These are phyloP conservation scores for Aphis craccivora DNA, from an alignment of 1,140 invertebrate genomes.

Conservation along the genomic window DNA sequence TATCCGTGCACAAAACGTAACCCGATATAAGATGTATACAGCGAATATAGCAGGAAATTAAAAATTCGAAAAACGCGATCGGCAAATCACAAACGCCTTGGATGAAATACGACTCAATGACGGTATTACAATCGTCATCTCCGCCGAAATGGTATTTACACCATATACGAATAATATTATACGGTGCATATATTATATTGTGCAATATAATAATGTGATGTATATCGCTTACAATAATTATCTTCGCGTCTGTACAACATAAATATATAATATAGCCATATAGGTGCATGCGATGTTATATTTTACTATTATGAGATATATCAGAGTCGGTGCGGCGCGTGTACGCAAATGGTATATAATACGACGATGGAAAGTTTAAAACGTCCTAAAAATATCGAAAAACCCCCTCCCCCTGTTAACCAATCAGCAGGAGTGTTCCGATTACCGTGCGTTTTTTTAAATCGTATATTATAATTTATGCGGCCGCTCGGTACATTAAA, in stretches of 20 bases:
- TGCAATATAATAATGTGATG: neutral
- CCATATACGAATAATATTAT: neutral
- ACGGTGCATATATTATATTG: neutral
- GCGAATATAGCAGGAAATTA: neutral
- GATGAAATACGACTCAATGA: neutral
- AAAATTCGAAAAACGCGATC: neutral
- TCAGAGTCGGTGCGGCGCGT: neutral
- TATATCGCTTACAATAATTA: neutral
- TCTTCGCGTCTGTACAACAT: neutral
- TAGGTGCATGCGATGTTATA: too few relatives aligned
- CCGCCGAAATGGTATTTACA: too few relatives aligned
- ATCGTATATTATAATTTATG: neutral
- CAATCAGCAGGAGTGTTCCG: neutral
- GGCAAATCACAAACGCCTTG: neutral
- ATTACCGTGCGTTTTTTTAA: neutral
- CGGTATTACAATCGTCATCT: neutral
- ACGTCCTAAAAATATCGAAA: neutral
- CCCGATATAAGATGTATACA: neutral
- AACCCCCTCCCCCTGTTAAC: neutral
- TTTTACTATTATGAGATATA: too few relatives aligned
- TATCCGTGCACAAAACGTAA: neutral
- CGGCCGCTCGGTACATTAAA: neutral
- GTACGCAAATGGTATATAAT: neutral
- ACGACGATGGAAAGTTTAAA: neutral
- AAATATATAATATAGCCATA: too few relatives aligned